phyloP scores from a whole-genome alignment of 2,797 vertebrate species.

The Petrocephalus sullivani region DNA sequence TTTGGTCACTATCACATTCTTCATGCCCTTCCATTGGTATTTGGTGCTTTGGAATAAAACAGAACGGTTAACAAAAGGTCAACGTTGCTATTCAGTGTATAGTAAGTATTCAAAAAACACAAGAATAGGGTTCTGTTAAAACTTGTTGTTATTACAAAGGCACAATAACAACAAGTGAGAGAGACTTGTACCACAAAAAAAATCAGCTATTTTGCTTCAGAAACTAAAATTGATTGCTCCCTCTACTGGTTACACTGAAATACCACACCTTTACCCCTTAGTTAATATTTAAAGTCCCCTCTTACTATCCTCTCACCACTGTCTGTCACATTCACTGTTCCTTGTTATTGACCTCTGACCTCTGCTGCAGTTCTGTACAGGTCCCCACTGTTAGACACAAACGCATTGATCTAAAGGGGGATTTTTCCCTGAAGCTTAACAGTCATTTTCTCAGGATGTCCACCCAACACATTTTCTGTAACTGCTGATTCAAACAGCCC shows the following conservation, averaged over 20 bases:
- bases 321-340: neutral
- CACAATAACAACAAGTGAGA: neutral
- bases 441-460: conserved; percentile 8
- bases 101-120: neutral
- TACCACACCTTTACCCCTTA: neutral
- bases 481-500: neutral
- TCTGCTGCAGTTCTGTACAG: neutral
- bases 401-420: neutral
- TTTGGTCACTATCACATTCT: neutral
- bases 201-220: neutral
- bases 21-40: neutral
- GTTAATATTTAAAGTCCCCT: conserved; percentile 11
- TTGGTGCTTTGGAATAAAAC: neutral
- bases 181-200: neutral
- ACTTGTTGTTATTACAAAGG: neutral
- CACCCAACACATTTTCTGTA: neutral
- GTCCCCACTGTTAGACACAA: neutral
- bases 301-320: neutral
- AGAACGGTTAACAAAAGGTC: neutral
- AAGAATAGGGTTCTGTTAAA: neutral
- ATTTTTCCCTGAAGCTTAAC: neutral
- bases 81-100: neutral
- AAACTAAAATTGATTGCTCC: neutral
- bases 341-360: neutral
- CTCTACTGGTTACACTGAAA: conserved; percentile 4